Evolutionary conservation across 2,113 vertebrate species (phyloP).

Genomic region (Natator depressus): DNA sequence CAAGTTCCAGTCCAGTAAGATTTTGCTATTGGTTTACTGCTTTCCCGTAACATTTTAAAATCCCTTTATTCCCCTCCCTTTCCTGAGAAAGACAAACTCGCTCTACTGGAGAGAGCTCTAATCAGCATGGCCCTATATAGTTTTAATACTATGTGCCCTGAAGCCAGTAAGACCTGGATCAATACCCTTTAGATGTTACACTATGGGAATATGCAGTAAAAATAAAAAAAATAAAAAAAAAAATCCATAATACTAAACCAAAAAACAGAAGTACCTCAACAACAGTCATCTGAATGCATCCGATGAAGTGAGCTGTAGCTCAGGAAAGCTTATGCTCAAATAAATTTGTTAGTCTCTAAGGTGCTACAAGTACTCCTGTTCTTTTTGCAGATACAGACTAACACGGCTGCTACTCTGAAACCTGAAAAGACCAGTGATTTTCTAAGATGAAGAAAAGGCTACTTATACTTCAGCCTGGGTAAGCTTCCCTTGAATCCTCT

Average conservation of each 20-base stretch:
- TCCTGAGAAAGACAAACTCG: background rate
- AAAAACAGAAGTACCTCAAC: background rate
- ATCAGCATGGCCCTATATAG: background rate
- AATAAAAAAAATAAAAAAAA: no score
- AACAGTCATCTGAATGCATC: background rate
- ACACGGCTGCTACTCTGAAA: no score
- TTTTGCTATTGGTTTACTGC: background rate
- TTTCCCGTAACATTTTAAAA: background rate
- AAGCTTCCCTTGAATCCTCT: background rate
- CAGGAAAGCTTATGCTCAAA: no score
- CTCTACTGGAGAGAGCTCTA: background rate
- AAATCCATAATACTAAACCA: background rate
- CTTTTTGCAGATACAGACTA: no score
- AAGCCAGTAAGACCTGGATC: background rate
- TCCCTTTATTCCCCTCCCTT: background rate
- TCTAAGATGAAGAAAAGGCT: background rate
- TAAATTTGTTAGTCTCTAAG: no score
- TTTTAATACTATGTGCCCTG: background rate
- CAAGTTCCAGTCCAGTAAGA: background rate
- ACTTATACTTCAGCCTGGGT: background rate
- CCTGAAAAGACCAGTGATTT: background rate
- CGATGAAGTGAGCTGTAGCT: no score
- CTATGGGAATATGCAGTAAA: accelerated
- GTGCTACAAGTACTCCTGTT: no score
- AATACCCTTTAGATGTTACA: background rate